phyloP scores from a whole-genome alignment of 1,140 invertebrate species.

The Camponotus floridanus region DNA sequence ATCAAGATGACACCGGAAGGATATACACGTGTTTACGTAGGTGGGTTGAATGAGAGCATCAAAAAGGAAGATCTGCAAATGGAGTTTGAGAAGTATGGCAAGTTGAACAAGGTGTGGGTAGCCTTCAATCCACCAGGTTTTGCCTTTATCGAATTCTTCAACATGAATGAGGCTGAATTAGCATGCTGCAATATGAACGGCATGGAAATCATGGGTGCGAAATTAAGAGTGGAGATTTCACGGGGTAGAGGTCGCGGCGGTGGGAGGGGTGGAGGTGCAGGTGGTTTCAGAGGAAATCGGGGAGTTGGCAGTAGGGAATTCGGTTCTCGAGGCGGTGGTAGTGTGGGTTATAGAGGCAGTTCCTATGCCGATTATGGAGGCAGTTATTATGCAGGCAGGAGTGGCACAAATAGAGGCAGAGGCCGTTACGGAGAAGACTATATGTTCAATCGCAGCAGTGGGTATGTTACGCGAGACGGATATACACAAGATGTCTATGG shows the following conservation, averaged over 20 bases:
- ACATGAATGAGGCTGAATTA: conserved; percentile 96
- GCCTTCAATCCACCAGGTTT: conserved; percentile 98
- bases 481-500: conserved; percentile 83
- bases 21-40: conserved; percentile 93
- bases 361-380: conserved; percentile 85
- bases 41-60: conserved; percentile 92
- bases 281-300: conserved; percentile 87
- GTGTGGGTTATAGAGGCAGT: conserved; percentile 83
- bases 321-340: conserved; percentile 78
- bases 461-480: conserved; percentile 82
- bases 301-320: conserved; percentile 86
- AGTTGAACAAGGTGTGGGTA: conserved; percentile 98
- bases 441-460: conserved; percentile 76
- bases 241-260: conserved; percentile 89
- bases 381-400: conserved; percentile 84
- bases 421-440: conserved; percentile 82
- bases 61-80: conserved; percentile 95
- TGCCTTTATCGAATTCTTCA: conserved; percentile 99
- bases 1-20: conserved; percentile 84
- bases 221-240: conserved; percentile 93
- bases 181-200: conserved; percentile 97
- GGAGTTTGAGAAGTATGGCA: conserved; percentile 96
- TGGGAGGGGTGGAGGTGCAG: conserved; percentile 83
- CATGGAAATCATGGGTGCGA: conserved; percentile 92
- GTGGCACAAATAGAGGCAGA: conserved; percentile 82